Conservation (phyloP, 2,113 vertebrate species). For the Apodemus sylvaticus region DNA sequence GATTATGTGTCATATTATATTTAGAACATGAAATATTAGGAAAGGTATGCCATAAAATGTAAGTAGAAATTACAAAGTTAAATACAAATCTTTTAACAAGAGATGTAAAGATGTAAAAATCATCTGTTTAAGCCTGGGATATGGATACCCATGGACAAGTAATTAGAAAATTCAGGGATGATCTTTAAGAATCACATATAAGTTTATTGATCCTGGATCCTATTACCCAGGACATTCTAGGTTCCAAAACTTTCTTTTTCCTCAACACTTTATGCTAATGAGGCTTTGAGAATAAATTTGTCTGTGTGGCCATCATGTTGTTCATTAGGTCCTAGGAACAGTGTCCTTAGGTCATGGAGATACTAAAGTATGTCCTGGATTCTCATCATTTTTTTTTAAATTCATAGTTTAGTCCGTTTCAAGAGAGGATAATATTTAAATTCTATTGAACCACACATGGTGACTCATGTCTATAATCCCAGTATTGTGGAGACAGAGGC, state of each 20-base stretch:
- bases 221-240: not conserved
- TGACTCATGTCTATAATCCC: not conserved
- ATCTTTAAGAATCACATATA: not conserved
- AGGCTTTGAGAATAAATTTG: constrained; percentile 33
- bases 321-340: not conserved
- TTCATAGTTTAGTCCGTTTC: constrained; percentile 8
- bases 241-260: not conserved
- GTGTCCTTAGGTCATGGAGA: not conserved
- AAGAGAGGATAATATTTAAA: constrained; percentile 7
- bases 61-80: not conserved
- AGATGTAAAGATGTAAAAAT: not conserved
- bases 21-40: constrained; percentile 15
- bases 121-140: not conserved
- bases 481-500: not conserved
- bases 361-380: constrained; percentile 37
- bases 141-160: not conserved
- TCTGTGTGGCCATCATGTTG: not conserved
- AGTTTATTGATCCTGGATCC: constrained; percentile 7
- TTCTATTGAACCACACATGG: not conserved
- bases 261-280: not conserved
- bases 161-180: not conserved
- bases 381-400: not conserved
- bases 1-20: not conserved
- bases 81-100: not conserved
- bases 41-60: not conserved